Conservation (phyloP, 2,797 vertebrate species). For the Knipowitschia caucasica region DNA sequence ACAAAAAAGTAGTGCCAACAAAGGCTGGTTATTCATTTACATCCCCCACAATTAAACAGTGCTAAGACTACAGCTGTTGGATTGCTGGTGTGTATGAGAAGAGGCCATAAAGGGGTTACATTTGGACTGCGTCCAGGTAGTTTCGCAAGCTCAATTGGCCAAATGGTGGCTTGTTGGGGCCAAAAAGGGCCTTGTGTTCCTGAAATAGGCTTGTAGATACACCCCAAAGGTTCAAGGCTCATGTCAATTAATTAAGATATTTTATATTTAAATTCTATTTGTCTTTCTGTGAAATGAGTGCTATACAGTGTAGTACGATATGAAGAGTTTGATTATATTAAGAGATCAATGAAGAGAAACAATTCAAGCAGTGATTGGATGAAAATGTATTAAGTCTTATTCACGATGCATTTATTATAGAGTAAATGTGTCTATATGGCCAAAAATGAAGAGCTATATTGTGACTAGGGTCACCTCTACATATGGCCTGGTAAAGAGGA, state of each 20-base stretch:
- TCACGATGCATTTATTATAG: background rate
- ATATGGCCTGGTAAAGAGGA: background rate
- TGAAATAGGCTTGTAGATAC: conserved; percentile 11
- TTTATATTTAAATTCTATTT: background rate
- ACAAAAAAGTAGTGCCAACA: conserved; percentile 12
- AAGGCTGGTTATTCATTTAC: conserved; percentile 13
- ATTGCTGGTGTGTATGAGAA: background rate
- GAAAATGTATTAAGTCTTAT: background rate
- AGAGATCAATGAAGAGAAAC: background rate
- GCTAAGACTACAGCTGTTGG: conserved; percentile 8
- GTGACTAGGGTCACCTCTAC: background rate
- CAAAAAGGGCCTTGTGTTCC: conserved; percentile 11
- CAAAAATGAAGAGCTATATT: background rate
- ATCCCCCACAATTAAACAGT: conserved; percentile 10
- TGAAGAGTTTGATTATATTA: background rate
- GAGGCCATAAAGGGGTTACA: conserved; percentile 1
- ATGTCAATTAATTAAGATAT: conserved; percentile 5
- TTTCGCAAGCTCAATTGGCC: conserved; percentile 11
- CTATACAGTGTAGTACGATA: background rate
- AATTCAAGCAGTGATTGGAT: background rate
- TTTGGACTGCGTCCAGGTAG: conserved; percentile 14
- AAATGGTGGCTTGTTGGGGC: conserved; percentile 12
- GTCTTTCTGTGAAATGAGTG: background rate
- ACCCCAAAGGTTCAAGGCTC: conserved; percentile 4
- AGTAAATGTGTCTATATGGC: background rate